Base-by-base conservation (phyloP, 2,797 vertebrate genomes). In the Sebastes taczanowskii region DNA sequence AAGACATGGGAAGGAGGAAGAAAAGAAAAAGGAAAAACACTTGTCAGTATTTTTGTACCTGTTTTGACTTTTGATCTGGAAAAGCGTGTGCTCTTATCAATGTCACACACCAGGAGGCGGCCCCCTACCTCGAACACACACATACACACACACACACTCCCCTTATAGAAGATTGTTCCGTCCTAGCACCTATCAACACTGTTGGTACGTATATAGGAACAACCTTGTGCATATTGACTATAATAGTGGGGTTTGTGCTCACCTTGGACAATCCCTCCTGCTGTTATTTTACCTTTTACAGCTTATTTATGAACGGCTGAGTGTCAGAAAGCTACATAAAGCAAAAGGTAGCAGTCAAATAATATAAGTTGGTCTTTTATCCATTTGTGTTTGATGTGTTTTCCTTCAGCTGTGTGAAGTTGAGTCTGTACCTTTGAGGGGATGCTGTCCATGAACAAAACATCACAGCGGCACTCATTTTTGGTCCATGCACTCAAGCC, bases 241-340 rank as follows among this genome's bases (percentile, higher is more conserved):
- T 79, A 89, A 83, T 85, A 62, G 64, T 59, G 25, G 76, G 81
- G 66, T 77, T 70, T 76, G 23, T 77, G 22, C 56, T 88, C 34
- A 61, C 71, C 58, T 80, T 86, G 81, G 34, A 34, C 32, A 77
- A 25, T 67, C 20, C 23, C 64, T 67, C 58, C 72, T 80, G 60
- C 66, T 83, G 61, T 68, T 77, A 42, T 68, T 16, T 52, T 35
- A 16, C 78, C 10, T 78, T 60, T 0, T 29, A 0, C 9, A 6
- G 1, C 14, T 72, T 49, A 52, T 78, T 67, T 71, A 55, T 78
- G 0, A 56, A 74, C n/a, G 1, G 1, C 38, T 66, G 29, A 67
- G 81, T 68, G 70, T 84, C 53, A 82, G 68, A 64, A 61, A 20
- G 62, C 69, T 69, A 5, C 25, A 7, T 13, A 38, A 71, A 77